Base-by-base conservation (phyloP, 2,113 vertebrate species). In the Bucco capensis region DNA sequence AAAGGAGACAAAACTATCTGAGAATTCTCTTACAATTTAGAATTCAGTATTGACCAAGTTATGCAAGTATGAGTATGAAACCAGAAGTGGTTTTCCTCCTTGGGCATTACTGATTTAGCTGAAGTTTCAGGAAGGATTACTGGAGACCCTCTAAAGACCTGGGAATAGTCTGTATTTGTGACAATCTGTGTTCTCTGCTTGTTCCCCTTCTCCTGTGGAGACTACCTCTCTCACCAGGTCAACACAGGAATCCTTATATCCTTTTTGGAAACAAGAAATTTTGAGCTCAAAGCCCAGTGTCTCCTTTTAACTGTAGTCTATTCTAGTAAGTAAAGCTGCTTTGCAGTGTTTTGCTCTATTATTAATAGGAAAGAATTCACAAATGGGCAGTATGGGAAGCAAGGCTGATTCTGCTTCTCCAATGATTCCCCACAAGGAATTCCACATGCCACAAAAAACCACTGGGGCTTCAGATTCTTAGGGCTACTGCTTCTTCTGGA, bases 341-440 rank as follows among this genome's bases (percentile, higher is more conserved):
- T 79, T 88, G 51, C 71, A 60, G 65, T 86, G 37, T 49, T 86
- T 91, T 30, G n/a, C 33, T 79, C 67, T 85, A n/a, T 62, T 85
- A n/a, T 79, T 93, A 91, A 88, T 85, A 87, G 82, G 75, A 71
- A 95, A 77, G 56, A 86, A 83, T 91, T 95, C 80, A 75, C 60
- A 75, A 83, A 90, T 65, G 50, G 53, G 51, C 40, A 60, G 33
- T 83, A 79, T 92, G 76, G 82, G 85, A 89, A 91, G 60, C 56
- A 88, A 88, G 53, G 14, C 92, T 88, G n/a, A 24, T 91, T 86
- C 82, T 83, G 23, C 6, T 84, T 91, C 74, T 95, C 72, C 53
- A 35, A 9, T 31, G 8, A 73, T 88, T 83, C 27, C n/a, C 47
- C 31, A 56, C 22, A 71, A 64, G 67, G 56, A 86, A 88, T 91